Evolutionary conservation across 2,888 invertebrate genomes (phyloP).

Genomic region (Aelia acuminata): DNA sequence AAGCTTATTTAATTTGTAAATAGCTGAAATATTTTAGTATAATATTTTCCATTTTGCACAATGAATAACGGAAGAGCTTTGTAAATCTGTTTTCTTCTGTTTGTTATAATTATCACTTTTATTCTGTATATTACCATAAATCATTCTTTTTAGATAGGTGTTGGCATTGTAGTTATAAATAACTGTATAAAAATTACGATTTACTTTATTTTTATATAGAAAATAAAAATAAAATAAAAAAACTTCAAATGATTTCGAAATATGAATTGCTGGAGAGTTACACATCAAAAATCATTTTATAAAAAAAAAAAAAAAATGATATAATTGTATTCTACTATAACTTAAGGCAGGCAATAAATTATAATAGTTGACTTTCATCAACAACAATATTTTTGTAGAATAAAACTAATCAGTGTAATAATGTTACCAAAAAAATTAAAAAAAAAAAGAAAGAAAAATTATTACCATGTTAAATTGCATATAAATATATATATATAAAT

Average conservation of each 20-base stretch:
- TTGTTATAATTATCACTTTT: background rate
- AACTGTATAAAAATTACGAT: background rate
- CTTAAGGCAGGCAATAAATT: slow-evolving; percentile 60
- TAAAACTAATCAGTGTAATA: slow-evolving; percentile 54
- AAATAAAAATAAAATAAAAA: slow-evolving; percentile 22
- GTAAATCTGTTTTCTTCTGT: background rate
- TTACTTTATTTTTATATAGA: slow-evolving; percentile 44
- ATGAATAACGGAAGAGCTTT: background rate
- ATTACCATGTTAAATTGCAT: slow-evolving; percentile 58
- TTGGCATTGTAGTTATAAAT: background rate
- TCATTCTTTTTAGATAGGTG: background rate
- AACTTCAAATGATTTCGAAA: background rate
- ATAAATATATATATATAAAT: slow-evolving; percentile 57
- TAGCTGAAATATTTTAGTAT: background rate
- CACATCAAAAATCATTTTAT: slow-evolving; percentile 29
- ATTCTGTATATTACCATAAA: background rate
- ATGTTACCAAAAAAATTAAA: slow-evolving; percentile 43
- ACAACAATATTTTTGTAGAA: slow-evolving; percentile 61
- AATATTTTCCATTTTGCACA: background rate
- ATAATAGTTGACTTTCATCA: slow-evolving; percentile 60
- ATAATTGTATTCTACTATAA: slow-evolving; percentile 55
- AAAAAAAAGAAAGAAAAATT: slow-evolving; percentile 56
- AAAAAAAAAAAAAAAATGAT: slow-evolving; percentile 26
- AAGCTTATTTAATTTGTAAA: background rate
- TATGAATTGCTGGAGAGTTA: slow-evolving; percentile 46